Base-by-base conservation (phyloP, 2,797 vertebrate species). In the Chaetodon trifasciatus region DNA sequence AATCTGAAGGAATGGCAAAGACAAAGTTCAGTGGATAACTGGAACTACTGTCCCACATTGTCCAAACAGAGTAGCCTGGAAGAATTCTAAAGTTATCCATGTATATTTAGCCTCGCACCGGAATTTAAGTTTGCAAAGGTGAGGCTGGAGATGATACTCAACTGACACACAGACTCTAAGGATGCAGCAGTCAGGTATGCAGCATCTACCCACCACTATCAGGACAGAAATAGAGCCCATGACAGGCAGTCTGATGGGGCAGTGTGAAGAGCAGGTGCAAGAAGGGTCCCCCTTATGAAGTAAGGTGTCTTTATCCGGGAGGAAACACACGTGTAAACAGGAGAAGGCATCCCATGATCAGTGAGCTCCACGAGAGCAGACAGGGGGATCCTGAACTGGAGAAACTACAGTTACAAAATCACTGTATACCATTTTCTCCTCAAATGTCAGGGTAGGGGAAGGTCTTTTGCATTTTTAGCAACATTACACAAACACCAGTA, bases 191-290 rank as follows among this genome's bases (percentile, higher is more conserved):
- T 60, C 46, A 79, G 46, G 19, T 72, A 28, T 68, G 77, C 40
- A 74, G 40, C 70, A 62, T 23, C 37, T 15, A 62, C 35, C 35
- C 9, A 40, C 49, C 40, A 62, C 37, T 13, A 40, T 8, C 37
- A 67, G 52, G 42, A 78, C 68, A 72, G 32, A 67, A 66, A 79
- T 67, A 66, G 21, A 66, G 44, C 35, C 12, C n/a, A 23, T 19
- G 35, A 55, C 47, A 68, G 66, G 23, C 40, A 49, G 40, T 42
- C n/a, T 63, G 65, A 69, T 10, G 10, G 37, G 32, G 58, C 10
- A 42, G 65, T 7, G 49, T 58, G 60, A 75, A 69, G 58, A 55
- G 55, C n/a, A 60, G 79, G 46, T 52, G 53, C n/a, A 39, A 46
- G 46, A 66, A 11, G 9, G 15, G 35, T 37, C 8, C 47, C 23